A percentile compares a stretch with the other conserved stretches of the same genome.
Evolutionary conservation across 2,888 invertebrate species (phyloP).

Genomic region (Anthrax anthrax): DNA sequence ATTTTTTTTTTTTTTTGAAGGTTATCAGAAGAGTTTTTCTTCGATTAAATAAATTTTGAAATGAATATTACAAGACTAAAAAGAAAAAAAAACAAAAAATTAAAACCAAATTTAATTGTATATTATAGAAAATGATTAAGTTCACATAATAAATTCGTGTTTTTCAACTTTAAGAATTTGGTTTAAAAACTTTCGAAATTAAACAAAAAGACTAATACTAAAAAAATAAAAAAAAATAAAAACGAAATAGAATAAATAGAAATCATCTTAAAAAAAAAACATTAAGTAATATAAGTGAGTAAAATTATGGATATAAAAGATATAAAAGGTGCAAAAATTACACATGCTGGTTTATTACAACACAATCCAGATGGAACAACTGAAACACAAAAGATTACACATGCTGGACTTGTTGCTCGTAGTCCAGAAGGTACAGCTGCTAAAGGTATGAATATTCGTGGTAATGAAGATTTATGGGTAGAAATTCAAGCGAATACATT

Average conservation of each 20-base stretch:
- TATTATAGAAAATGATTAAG: no score
- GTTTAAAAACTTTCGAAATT: no score
- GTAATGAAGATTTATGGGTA: constrained; percentile 90
- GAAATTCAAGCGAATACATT: constrained; percentile 94
- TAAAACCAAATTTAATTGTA: no score
- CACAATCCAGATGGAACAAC: constrained; percentile 45
- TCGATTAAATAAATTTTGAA: no score
- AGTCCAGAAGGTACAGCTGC: constrained; percentile 91
- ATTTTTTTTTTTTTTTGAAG: no score
- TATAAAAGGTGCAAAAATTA: constrained; percentile 40
- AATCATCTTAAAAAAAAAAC: not conserved
- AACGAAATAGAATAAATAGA: not conserved
- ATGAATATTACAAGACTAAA: no score
- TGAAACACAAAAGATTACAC: constrained; percentile 45
- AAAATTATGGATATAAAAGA: constrained; percentile 33
- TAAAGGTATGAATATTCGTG: constrained; percentile 88
- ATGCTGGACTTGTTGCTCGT: constrained; percentile 72
- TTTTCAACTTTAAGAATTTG: no score
- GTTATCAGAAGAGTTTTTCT: no score
- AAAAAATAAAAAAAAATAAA: not conserved
- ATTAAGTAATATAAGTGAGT: no score
- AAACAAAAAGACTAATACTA: not conserved
- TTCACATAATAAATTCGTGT: no score
- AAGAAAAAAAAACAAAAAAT: no score
- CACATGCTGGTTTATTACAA: constrained; percentile 42